phyloP scores from a whole-genome alignment of 2,888 invertebrate species.

The Tribolium freemani region DNA sequence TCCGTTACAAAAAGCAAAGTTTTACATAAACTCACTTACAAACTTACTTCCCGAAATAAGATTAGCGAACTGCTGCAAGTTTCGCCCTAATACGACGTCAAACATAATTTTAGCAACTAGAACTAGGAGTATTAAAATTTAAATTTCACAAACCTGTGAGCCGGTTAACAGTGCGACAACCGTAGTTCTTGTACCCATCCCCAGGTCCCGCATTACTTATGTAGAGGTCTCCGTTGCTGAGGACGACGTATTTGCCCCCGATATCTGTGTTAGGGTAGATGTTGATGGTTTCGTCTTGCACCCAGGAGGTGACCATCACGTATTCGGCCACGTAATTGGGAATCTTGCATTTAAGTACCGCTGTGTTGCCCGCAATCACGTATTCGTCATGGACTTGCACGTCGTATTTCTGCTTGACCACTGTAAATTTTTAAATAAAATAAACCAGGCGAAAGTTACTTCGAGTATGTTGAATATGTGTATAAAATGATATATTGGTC shows the following conservation, averaged over 20 bases:
- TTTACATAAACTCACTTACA: conserved; percentile 37
- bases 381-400: conserved; percentile 93
- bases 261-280: conserved; percentile 84
- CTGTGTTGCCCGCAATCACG: conserved; percentile 92
- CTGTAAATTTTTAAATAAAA: conserved; percentile 71
- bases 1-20: conserved; percentile 42
- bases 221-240: conserved; percentile 87
- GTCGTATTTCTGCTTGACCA: conserved; percentile 87
- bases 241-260: conserved; percentile 81
- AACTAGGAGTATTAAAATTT: neutral
- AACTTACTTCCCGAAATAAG: conserved; percentile 3
- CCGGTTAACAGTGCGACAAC: conserved; percentile 85
- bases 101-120: conserved; percentile 4
- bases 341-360: conserved; percentile 90
- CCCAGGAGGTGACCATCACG: conserved; percentile 91
- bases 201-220: conserved; percentile 83
- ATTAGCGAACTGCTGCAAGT: conserved; percentile 9
- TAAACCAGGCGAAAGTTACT: too few relatives aligned
- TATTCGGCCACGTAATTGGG: conserved; percentile 91
- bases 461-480: too few relatives aligned
- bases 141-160: conserved; percentile 73
- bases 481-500: too few relatives aligned
- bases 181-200: conserved; percentile 85
- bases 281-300: conserved; percentile 84
- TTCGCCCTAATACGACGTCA: neutral